phyloP scores from a whole-genome alignment of 2,888 invertebrate genomes.

The Pristionchus exspectatus region DNA sequence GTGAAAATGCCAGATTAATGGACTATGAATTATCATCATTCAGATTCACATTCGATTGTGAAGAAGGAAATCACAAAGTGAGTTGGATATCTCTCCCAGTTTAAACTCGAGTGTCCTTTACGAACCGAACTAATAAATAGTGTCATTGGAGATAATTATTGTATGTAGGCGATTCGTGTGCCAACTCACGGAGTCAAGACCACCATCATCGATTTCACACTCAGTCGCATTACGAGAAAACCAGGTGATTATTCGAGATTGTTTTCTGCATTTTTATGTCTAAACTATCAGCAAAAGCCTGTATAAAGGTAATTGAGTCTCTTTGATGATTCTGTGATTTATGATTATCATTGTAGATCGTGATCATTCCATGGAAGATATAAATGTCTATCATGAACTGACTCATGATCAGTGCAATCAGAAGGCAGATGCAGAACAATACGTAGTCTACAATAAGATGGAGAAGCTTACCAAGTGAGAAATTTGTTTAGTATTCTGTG shows the following conservation, averaged over 20 bases:
- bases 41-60: not conserved
- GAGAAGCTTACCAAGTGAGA: not conserved
- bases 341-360: not conserved
- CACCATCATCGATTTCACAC: constrained; percentile 6
- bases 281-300: not conserved
- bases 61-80: not conserved
- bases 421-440: not conserved
- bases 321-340: not conserved
- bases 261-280: not conserved
- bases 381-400: not conserved
- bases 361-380: not conserved
- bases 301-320: no score
- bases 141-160: not conserved
- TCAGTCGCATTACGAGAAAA: not conserved
- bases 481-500: no score
- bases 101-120: not conserved
- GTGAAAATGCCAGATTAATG: no score
- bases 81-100: not conserved
- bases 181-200: constrained; percentile 2
- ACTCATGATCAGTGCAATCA: not conserved
- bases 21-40: not conserved
- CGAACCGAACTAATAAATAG: not conserved
- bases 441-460: not conserved
- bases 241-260: not conserved
- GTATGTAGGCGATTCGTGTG: not conserved